Evolutionary conservation across 2,113 vertebrate genomes (phyloP).

Genomic region (Leptobrachium ailaonicum): DNA sequence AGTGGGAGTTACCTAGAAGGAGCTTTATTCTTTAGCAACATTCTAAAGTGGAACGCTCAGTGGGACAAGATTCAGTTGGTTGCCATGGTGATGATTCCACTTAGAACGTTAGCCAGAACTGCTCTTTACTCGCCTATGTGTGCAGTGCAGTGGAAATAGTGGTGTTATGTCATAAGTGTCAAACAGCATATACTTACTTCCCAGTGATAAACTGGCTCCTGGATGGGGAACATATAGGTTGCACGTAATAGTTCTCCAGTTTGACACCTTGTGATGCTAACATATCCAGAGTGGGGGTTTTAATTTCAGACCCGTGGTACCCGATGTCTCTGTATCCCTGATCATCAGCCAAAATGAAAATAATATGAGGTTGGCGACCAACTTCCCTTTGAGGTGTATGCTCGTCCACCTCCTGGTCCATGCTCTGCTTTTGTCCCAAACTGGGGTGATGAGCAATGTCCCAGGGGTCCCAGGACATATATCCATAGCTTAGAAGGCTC

Average conservation of each 20-base stretch:
- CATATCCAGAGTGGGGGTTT: slow-evolving; percentile 88
- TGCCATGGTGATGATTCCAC: too few relatives aligned
- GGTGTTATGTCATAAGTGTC: too few relatives aligned
- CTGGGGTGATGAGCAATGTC: slow-evolving; percentile 44
- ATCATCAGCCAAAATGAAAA: slow-evolving; percentile 94
- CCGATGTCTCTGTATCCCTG: slow-evolving; percentile 95
- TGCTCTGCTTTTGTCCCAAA: slow-evolving; percentile 47
- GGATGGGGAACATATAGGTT: slow-evolving; percentile 95
- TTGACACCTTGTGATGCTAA: slow-evolving; percentile 91
- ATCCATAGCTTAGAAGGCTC: slow-evolving; percentile 71
- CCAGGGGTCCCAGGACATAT: slow-evolving; percentile 67
- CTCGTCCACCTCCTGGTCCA: slow-evolving; percentile 37
- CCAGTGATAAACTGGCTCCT: slow-evolving; percentile 96
- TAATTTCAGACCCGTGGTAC: slow-evolving; percentile 95
- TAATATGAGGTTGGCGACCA: slow-evolving; percentile 81
- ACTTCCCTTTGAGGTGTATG: slow-evolving; percentile 50
- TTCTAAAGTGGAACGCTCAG: too few relatives aligned
- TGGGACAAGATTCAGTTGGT: too few relatives aligned
- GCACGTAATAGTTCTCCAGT: slow-evolving; percentile 97
- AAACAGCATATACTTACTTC: slow-evolving; percentile 74
- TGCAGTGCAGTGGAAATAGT: too few relatives aligned
- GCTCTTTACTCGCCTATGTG: too few relatives aligned
- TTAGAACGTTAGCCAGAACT: too few relatives aligned
- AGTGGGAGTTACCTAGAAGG: not conserved
- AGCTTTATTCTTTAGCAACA: not conserved